A percentile compares a stretch with the other conserved stretches of the same genome.
These are phyloP conservation scores for Platycnemis pennipes DNA, from an alignment of 2,888 invertebrate genomes.

Conservation along the genomic window DNA sequence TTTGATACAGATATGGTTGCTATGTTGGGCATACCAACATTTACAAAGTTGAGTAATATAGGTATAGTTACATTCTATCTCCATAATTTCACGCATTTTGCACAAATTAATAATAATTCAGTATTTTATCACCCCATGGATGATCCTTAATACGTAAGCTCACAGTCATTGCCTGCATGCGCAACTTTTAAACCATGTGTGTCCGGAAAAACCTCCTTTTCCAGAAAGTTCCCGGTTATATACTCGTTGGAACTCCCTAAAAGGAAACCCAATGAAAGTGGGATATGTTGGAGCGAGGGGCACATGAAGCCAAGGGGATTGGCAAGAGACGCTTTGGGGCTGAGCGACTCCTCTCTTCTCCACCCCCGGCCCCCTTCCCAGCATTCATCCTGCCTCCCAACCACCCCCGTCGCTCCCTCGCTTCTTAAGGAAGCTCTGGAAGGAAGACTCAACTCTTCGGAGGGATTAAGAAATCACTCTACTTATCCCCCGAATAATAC, in stretches of 20 bases:
- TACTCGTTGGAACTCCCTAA: background rate
- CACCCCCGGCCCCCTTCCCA: background rate
- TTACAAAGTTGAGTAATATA: too few species aligned
- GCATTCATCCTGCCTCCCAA: background rate
- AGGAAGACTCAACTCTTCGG: slow-evolving; percentile 18
- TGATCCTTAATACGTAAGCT: too few species aligned
- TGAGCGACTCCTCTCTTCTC: background rate
- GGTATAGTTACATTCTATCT: too few species aligned
- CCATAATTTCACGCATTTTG: too few species aligned
- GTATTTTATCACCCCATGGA: too few species aligned
- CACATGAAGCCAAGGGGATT: background rate
- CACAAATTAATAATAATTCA: too few species aligned
- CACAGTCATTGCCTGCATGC: too few species aligned
- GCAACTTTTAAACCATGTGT: too few species aligned
- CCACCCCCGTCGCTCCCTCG: background rate
- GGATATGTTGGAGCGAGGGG: background rate
- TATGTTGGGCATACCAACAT: too few species aligned
- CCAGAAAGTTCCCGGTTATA: background rate
- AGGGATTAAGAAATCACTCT: slow-evolving; percentile 31
- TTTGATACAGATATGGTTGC: too few species aligned
- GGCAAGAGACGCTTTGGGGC: background rate
- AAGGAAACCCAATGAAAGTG: background rate
- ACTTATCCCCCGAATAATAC: slow-evolving; percentile 32
- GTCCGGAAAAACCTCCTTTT: background rate
- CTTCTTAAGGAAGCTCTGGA: background rate